Evolutionary conservation across 2,797 vertebrate genomes (phyloP).

Genomic region (Xiphorhynchus erythropygius): DNA sequence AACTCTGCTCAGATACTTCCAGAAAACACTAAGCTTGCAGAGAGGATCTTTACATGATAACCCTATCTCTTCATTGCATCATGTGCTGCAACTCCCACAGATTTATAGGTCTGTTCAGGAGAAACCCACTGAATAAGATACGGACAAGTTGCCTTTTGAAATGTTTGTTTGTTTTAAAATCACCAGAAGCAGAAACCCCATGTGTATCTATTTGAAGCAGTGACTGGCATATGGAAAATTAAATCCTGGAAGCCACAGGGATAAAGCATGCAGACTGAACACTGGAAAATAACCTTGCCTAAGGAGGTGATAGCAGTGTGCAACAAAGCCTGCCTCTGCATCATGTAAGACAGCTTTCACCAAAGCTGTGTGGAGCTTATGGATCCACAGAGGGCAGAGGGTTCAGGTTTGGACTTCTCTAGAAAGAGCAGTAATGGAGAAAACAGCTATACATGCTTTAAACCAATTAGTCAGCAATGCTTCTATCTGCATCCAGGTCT

Average conservation of each 20-base stretch:
- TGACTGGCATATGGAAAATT: background rate
- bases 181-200: background rate
- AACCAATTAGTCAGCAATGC: background rate
- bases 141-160: background rate
- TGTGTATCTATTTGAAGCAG: background rate
- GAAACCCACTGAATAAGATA: rapidly evolving
- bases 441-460: background rate
- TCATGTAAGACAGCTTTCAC: background rate
- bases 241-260: background rate
- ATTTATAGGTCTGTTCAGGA: background rate
- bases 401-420: background rate
- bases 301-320: background rate
- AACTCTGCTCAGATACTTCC: background rate
- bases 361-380: background rate
- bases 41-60: background rate
- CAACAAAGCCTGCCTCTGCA: background rate
- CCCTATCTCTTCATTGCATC: background rate
- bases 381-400: background rate
- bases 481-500: background rate
- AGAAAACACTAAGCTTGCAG: background rate
- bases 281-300: background rate
- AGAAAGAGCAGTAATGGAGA: background rate
- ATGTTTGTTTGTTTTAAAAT: background rate
- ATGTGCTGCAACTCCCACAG: background rate
- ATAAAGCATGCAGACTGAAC: background rate